Percentiles rank a stretch among this genome's conserved stretches.
phyloP scores from a whole-genome alignment of 2,888 invertebrate species.

The Myathropa florea region DNA sequence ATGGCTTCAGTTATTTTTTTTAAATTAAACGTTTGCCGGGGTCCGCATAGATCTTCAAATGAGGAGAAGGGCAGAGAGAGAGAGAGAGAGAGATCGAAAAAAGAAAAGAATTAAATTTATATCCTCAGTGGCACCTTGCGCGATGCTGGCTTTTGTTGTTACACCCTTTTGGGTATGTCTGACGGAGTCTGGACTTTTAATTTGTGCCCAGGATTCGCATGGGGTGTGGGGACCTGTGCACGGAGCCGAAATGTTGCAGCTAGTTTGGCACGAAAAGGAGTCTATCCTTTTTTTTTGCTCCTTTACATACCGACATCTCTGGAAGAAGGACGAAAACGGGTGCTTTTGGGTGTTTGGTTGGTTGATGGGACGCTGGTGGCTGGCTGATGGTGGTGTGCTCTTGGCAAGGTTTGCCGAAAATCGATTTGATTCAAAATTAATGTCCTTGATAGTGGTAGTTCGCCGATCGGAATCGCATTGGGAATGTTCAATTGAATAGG shows the following conservation, averaged over 20 bases:
- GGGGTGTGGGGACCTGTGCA: background rate
- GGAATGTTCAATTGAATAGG: conserved; percentile 55
- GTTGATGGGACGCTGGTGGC: conserved; percentile 13
- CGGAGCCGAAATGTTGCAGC: conserved; percentile 28
- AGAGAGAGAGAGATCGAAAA: background rate
- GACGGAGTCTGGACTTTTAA: conserved; percentile 58
- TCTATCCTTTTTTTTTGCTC: background rate
- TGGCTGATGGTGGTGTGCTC: too few relatives aligned
- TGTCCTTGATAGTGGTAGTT: conserved; percentile 49
- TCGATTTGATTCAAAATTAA: conserved; percentile 61
- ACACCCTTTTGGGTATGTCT: background rate
- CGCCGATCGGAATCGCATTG: conserved; percentile 42
- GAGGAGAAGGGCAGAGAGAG: conserved; percentile 26
- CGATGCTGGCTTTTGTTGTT: conserved; percentile 36
- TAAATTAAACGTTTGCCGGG: conserved; percentile 25
- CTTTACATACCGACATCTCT: background rate
- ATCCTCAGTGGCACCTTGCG: conserved; percentile 44
- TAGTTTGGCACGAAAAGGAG: conserved; percentile 25
- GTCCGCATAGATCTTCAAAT: conserved; percentile 48
- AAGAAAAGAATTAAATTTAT: conserved; percentile 34
- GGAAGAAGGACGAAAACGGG: background rate
- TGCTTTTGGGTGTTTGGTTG: background rate
- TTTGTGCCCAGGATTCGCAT: conserved; percentile 35
- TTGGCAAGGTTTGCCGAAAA: conserved; percentile 31
- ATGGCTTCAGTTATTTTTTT: conserved; percentile 20